Evolutionary conservation across 1,140 invertebrate genomes (phyloP), one percentile per base, ranked within the genome.

Genomic region (Drosophila varians): DNA sequence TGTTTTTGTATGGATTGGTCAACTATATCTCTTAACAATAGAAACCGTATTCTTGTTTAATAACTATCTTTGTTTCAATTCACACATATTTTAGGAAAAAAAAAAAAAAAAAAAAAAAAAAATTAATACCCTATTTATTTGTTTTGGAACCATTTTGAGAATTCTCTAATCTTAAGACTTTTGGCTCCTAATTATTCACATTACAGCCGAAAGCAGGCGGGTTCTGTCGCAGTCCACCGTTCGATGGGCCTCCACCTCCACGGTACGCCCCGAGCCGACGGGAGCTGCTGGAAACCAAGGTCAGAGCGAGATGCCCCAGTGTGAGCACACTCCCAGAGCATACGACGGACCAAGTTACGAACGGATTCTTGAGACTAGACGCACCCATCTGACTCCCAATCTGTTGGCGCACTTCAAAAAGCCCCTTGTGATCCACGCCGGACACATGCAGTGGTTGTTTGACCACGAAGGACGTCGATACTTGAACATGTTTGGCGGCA

Each of bases 401-500:
- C 86, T 97, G 9, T 92, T 93, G 52, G 94, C 96, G 4, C 94
- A 95, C 71, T 99, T 97, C 91, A 96, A 95, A 83, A 94, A 95
- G 54, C 98, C 98, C 0, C 74, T 99, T 3, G 92, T 98, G 3
- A 92, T 99, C 4, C 94, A 96, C 78, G 95, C 97, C 74, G 98
- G 98, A 0, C 92, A 95, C 71, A 97, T 95, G 93, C 97, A 99
- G 91, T 99, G 96, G 95, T 91, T 99, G 1, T 99, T 94, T 91
- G 98, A 99, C 90, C 93, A 96, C 53, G 92, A 94, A 46, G 97
- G 97, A 4, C 95, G 94, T 71, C 92, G 97, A 78, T 99, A 99
- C 92, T 92, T 99, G 19, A 98, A 99, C 92, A 94, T 99, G 92
- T 98, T 98, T 91, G 98, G 94, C 7, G 98, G 98, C 9, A 99